Percentiles rank a stretch among this genome's conserved stretches.
These are phyloP conservation scores for Acridotheres tristis DNA, from an alignment of 2,797 vertebrate species.

Conservation along the genomic window DNA sequence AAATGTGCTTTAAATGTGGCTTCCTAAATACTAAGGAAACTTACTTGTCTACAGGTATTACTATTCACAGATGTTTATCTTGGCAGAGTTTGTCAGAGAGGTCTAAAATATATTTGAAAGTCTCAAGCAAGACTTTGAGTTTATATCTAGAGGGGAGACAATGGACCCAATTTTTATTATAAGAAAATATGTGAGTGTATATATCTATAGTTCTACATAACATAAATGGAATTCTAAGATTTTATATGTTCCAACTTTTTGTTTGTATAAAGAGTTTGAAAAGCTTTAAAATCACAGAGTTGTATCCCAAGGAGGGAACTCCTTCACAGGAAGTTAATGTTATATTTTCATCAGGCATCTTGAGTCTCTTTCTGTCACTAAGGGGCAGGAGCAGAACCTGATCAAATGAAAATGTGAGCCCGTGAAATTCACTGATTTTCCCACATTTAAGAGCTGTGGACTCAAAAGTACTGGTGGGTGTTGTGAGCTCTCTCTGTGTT, in stretches of 20 bases:
- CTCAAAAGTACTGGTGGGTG: neutral
- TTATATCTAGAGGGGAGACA: neutral
- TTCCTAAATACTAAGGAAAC: neutral
- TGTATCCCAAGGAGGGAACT: neutral
- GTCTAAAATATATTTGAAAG: slow-evolving; percentile 7
- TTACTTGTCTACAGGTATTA: neutral
- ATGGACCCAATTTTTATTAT: neutral
- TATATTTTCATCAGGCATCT: neutral
- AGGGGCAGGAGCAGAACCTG: neutral
- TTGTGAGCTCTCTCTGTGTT: neutral
- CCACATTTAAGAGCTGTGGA: neutral
- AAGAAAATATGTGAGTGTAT: neutral
- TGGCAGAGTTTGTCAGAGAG: neutral
- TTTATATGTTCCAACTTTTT: slow-evolving; percentile 7
- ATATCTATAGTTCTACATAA: neutral
- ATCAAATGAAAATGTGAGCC: neutral
- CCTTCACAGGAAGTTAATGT: neutral
- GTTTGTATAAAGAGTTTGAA: slow-evolving; percentile 1
- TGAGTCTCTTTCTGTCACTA: neutral
- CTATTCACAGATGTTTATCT: neutral
- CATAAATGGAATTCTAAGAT: neutral
- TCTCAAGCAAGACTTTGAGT: neutral
- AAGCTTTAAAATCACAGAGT: neutral
- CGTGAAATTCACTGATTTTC: neutral
- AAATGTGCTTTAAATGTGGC: neutral